phyloP scores from a whole-genome alignment of 2,888 invertebrate species.

The Eudemis profundana region DNA sequence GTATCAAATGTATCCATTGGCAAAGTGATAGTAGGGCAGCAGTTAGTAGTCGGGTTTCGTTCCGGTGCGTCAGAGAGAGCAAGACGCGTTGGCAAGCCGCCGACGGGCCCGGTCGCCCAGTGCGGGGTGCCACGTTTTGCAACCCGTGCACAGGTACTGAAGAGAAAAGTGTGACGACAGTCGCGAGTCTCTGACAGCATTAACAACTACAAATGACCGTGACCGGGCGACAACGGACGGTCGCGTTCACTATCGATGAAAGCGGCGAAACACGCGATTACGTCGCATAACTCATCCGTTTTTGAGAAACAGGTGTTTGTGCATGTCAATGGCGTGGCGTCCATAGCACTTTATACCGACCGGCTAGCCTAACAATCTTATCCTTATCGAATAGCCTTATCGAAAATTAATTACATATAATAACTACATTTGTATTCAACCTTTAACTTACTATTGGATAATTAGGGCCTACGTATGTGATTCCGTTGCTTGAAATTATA shows the following conservation, averaged over 20 bases:
- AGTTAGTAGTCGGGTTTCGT: slow-evolving; percentile 66
- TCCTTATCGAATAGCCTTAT: too few relatives aligned
- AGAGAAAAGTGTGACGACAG: slow-evolving; percentile 65
- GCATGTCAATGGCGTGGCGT: too few relatives aligned
- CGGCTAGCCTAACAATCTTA: too few relatives aligned
- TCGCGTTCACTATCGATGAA: slow-evolving; percentile 70
- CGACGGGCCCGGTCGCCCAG: slow-evolving; percentile 46
- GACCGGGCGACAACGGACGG: slow-evolving; percentile 59
- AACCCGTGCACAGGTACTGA: slow-evolving; percentile 45
- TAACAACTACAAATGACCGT: slow-evolving; percentile 67
- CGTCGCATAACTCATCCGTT: slow-evolving; percentile 56
- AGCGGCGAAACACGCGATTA: slow-evolving; percentile 62
- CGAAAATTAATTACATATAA: too few relatives aligned
- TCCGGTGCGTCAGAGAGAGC: slow-evolving; percentile 70
- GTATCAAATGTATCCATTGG: slow-evolving; percentile 57
- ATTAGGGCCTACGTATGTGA: too few relatives aligned
- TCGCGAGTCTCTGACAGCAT: slow-evolving; percentile 54
- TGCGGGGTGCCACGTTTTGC: slow-evolving; percentile 54
- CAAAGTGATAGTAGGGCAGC: slow-evolving; percentile 80
- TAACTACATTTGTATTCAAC: too few relatives aligned
- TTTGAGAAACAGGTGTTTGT: slow-evolving; percentile 48
- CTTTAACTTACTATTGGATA: too few relatives aligned
- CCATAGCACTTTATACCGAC: too few relatives aligned
- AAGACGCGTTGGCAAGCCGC: slow-evolving; percentile 56
- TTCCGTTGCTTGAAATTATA: too few relatives aligned